Percentiles rank a stretch among this genome's conserved stretches.
These are phyloP conservation scores for Frankliniella intonsa DNA, from an alignment of 2,888 invertebrate species.

Conservation along the genomic window DNA sequence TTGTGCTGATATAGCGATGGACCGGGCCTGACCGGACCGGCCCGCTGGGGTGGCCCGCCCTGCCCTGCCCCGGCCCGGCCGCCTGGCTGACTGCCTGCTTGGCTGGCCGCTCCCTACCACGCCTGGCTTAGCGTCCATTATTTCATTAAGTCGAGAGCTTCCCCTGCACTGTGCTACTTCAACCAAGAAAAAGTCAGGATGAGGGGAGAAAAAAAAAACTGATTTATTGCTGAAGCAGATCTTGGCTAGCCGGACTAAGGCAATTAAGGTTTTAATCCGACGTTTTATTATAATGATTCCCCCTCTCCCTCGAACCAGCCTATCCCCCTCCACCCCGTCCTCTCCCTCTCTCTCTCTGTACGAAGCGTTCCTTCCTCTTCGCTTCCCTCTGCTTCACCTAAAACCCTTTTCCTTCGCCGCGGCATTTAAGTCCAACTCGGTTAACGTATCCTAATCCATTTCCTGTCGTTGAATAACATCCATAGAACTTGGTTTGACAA, in stretches of 20 bases:
- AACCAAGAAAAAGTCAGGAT: constrained; percentile 4
- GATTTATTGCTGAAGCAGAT: constrained; percentile 17
- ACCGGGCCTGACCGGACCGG: too few species aligned
- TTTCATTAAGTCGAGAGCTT: constrained; percentile 1
- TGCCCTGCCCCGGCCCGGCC: too few species aligned
- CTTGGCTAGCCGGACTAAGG: constrained; percentile 24
- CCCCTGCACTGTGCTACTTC: not conserved
- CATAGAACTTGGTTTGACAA: too few species aligned
- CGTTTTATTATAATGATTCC: constrained; percentile 22
- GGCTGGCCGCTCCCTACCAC: too few species aligned
- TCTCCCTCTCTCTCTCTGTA: not conserved
- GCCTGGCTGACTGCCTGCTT: too few species aligned
- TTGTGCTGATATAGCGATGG: too few species aligned
- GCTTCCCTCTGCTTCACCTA: not conserved
- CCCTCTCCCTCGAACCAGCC: not conserved
- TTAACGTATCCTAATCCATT: too few species aligned
- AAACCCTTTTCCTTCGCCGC: not conserved
- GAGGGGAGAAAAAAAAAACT: not conserved
- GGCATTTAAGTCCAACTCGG: too few species aligned
- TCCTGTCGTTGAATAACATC: too few species aligned
- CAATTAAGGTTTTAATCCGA: constrained; percentile 25
- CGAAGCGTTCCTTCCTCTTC: not conserved
- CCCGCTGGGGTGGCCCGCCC: too few species aligned
- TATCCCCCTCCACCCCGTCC: not conserved
- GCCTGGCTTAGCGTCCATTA: not conserved